Percentiles rank a stretch among this genome's conserved stretches.
Conservation (phyloP, 2,113 vertebrate species). For the Corydoras maculifer region DNA sequence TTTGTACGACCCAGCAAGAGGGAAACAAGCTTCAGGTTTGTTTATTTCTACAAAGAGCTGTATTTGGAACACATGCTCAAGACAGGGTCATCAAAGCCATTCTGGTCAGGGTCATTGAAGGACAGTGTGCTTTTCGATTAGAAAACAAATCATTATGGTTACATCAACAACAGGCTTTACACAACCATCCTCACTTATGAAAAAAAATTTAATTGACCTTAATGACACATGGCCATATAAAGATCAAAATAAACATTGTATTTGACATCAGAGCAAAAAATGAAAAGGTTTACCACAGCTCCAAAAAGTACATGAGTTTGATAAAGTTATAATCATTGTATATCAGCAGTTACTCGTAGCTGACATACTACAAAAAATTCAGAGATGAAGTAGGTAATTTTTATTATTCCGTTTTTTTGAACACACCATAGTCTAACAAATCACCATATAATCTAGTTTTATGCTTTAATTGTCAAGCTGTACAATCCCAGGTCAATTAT, state of each 20-base stretch:
- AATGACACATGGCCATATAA: neutral
- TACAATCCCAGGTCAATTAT: too few relatives aligned
- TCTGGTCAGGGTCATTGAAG: slow-evolving; percentile 21
- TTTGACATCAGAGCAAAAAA: neutral
- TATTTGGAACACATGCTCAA: slow-evolving; percentile 30
- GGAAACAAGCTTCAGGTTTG: slow-evolving; percentile 13
- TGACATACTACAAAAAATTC: too few relatives aligned
- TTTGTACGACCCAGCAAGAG: slow-evolving; percentile 19
- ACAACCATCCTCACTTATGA: neutral
- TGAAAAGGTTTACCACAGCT: too few relatives aligned
- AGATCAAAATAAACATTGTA: neutral
- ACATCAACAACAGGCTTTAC: slow-evolving; percentile 25
- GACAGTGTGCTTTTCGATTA: slow-evolving; percentile 32
- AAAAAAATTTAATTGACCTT: slow-evolving; percentile 6
- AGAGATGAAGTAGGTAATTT: too few relatives aligned
- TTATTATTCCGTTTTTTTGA: too few relatives aligned
- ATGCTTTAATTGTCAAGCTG: too few relatives aligned
- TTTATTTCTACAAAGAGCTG: slow-evolving; percentile 32
- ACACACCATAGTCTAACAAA: too few relatives aligned
- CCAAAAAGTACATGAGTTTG: too few relatives aligned
- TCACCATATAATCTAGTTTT: too few relatives aligned
- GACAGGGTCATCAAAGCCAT: slow-evolving; percentile 23
- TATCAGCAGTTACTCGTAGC: too few relatives aligned
- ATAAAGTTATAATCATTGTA: too few relatives aligned
- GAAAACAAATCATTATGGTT: neutral